Evolutionary conservation across 2,888 invertebrate genomes (phyloP).

Genomic region (Andrena marginata): DNA sequence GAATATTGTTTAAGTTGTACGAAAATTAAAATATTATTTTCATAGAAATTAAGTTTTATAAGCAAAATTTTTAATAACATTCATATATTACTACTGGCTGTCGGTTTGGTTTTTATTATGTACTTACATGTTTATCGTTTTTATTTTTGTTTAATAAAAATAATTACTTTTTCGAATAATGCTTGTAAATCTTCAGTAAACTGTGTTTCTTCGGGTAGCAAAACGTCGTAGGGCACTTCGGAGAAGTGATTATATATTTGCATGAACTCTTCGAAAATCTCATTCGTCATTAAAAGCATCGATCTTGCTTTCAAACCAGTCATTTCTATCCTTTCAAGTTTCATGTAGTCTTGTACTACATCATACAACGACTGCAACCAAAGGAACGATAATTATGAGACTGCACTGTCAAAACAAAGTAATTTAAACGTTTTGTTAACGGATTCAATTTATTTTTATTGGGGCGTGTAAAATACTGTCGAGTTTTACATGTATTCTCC

Average conservation of each 20-base stretch:
- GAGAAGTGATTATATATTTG: constrained; percentile 79
- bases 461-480: too few species aligned
- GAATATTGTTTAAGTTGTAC: not conserved
- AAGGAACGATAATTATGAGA: constrained; percentile 7
- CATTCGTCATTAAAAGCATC: constrained; percentile 86
- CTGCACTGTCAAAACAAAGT: not conserved
- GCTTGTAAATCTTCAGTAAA: constrained; percentile 88
- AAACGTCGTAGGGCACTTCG: constrained; percentile 89
- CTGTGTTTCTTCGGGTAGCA: constrained; percentile 89
- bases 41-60: too few species aligned
- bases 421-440: not conserved
- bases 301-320: constrained; percentile 89
- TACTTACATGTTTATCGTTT: too few species aligned
- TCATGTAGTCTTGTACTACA: constrained; percentile 92
- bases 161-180: constrained; percentile 49
- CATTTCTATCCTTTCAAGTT: constrained; percentile 94
- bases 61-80: too few species aligned
- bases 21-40: too few species aligned
- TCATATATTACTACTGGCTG: too few species aligned
- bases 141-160: not conserved
- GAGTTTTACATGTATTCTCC: too few species aligned
- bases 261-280: constrained; percentile 82
- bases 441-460: not conserved
- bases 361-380: constrained; percentile 88
- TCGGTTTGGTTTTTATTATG: too few species aligned